These are phyloP conservation scores for Eufriesea mexicana DNA, from an alignment of 1,140 invertebrate genomes.

Conservation along the genomic window DNA sequence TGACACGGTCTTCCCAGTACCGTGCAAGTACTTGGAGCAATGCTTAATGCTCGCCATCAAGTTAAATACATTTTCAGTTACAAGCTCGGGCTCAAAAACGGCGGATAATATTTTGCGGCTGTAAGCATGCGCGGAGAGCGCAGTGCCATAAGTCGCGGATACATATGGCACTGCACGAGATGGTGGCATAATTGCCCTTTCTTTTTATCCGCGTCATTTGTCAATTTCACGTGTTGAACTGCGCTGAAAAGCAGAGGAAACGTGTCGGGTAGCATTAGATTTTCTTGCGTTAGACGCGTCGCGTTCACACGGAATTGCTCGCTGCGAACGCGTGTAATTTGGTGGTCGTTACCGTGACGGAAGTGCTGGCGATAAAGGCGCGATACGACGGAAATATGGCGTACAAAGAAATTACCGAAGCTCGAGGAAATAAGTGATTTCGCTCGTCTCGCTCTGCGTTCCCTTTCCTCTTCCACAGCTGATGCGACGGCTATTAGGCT, in stretches of 20 bases:
- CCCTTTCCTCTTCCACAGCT: too few species aligned
- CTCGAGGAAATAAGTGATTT: constrained; percentile 15
- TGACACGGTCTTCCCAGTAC: too few species aligned
- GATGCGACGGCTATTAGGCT: not conserved
- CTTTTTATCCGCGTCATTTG: not conserved
- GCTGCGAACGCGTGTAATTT: constrained; percentile 16
- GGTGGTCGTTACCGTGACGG: constrained; percentile 24
- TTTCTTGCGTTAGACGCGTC: not conserved
- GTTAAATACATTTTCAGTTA: not conserved
- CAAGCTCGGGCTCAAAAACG: not conserved
- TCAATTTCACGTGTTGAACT: not conserved
- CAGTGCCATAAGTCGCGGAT: not conserved
- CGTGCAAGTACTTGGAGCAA: too few species aligned
- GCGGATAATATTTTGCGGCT: not conserved
- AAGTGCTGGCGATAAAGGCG: constrained; percentile 9
- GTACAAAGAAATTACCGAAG: constrained; percentile 1
- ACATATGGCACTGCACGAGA: not conserved
- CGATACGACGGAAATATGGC: constrained; percentile 13
- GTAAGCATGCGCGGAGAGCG: too few species aligned
- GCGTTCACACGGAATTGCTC: not conserved
- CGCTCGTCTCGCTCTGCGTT: not conserved
- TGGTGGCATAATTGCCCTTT: not conserved
- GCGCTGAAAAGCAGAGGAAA: not conserved
- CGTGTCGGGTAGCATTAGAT: not conserved
- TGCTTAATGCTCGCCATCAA: too few species aligned